Base-by-base conservation (phyloP, 2,113 vertebrate species). In the Athene noctua region DNA sequence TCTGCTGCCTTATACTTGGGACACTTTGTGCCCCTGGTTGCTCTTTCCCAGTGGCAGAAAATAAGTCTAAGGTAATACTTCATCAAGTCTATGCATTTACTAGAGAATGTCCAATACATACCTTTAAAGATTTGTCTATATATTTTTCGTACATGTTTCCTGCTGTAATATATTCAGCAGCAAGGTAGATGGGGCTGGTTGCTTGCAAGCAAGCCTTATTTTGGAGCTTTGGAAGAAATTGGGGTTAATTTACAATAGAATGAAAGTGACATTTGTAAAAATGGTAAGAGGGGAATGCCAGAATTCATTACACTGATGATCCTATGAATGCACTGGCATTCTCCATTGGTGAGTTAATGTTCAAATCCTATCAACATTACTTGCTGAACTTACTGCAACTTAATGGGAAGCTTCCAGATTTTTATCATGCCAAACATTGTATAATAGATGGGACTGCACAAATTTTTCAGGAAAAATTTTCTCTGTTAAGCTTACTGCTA, bases 261-360 rank as follows among this genome's bases (percentile, higher is more conserved):
- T 97, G 97, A 98, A 98, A 98, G 97, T 98, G 98, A 98, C 97
- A 88, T 98, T 97, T 98, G 97, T 97, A 97, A 98, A 98, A 97
- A 98, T 94, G 95, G 97, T 96, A 97, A 61, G 92, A 97, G 88
- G 74, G 61, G 92, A 97, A 97, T 97, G 98, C 97, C 98, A 98
- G 97, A 96, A 98, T 96, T 97, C 94, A 98, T 98, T 98, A 98
- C 95, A 88, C 91, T 98, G 98, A 98, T 97, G 96, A 97, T 97
- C 95, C 96, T 94, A 96, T 52, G 25, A 97, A 96, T 90, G 93
- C 87, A 97, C 95, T 67, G n/a, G 93, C 96, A 94, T 95, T 98
- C 90, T 96, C 96, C 89, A 85, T 91, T 97, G 97, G 94, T 94
- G 95, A 97, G 67, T 94, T 96, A 95, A 97, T 94, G 89, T 93